These are phyloP conservation scores for Seriola quinqueradiata DNA, from an alignment of 2,113 vertebrate species.

Conservation along the genomic window DNA sequence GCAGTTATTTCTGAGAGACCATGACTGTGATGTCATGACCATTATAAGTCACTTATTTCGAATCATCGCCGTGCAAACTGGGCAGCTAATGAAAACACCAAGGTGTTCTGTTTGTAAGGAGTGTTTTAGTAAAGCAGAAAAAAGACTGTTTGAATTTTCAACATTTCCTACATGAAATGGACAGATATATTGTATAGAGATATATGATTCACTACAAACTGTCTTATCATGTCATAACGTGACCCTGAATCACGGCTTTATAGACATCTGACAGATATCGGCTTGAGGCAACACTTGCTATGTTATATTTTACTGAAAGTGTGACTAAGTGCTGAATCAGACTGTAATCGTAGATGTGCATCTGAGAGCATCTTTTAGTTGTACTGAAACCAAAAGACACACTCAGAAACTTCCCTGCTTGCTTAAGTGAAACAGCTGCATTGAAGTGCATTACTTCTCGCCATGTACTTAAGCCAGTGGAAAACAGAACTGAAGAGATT, in stretches of 20 bases:
- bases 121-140: background rate
- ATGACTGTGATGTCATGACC: slow-evolving; percentile 2
- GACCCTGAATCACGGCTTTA: background rate
- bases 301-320: slow-evolving; percentile 1
- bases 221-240: background rate
- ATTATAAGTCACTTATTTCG: slow-evolving; percentile 13
- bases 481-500: background rate
- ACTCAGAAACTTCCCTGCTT: background rate
- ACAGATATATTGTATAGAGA: background rate
- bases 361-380: background rate
- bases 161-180: background rate
- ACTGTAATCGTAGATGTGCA: background rate
- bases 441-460: background rate
- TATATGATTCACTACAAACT: background rate
- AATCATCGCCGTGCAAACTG: slow-evolving; percentile 2
- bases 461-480: background rate
- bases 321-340: slow-evolving; percentile 30
- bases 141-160: background rate
- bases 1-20: background rate
- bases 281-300: background rate
- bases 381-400: slow-evolving; percentile 53
- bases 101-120: background rate
- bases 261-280: background rate
- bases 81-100: background rate
- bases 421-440: slow-evolving; percentile 46